Percentiles rank a stretch among this genome's conserved stretches.
Conservation (phyloP, 2,113 vertebrate genomes). For the Barnardius zonarius region DNA sequence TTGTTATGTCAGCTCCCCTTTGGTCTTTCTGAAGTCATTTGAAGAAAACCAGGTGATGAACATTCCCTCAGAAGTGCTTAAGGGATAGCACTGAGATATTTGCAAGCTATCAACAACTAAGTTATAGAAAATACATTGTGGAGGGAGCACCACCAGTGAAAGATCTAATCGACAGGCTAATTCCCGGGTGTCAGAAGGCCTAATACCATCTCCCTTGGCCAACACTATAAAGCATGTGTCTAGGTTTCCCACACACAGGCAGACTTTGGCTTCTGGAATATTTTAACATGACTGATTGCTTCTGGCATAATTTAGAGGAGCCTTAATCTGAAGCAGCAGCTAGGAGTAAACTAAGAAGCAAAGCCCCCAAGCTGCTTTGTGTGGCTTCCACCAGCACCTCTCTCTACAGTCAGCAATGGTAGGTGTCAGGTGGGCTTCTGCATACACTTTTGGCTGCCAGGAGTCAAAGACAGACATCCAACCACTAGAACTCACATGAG, state of each 20-base stretch:
- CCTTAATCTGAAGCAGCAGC: slow-evolving; percentile 24
- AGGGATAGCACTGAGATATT: slow-evolving; percentile 21
- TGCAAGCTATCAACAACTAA: slow-evolving; percentile 31
- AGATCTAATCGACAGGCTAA: slow-evolving; percentile 32
- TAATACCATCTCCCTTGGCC: neutral
- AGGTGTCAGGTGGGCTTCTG: neutral
- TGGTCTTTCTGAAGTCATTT: slow-evolving; percentile 43
- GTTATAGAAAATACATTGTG: neutral
- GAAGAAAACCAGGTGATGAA: slow-evolving; percentile 61
- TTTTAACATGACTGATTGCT: slow-evolving; percentile 26
- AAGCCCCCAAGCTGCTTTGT: neutral
- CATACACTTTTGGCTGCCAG: neutral
- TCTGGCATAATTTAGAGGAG: neutral
- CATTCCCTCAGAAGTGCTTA: slow-evolving; percentile 35
- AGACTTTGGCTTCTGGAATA: slow-evolving; percentile 18
- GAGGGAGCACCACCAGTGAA: neutral
- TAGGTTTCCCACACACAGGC: neutral
- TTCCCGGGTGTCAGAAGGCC: slow-evolving; percentile 39
- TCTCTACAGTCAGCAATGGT: neutral
- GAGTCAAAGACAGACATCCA: neutral
- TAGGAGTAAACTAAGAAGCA: neutral
- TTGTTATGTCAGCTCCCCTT: slow-evolving; percentile 39
- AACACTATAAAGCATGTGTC: neutral
- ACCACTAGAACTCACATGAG: neutral
- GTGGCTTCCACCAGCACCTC: neutral